These are phyloP conservation scores for Drosophila rufa DNA, from an alignment of 1,140 invertebrate genomes.

Conservation along the genomic window DNA sequence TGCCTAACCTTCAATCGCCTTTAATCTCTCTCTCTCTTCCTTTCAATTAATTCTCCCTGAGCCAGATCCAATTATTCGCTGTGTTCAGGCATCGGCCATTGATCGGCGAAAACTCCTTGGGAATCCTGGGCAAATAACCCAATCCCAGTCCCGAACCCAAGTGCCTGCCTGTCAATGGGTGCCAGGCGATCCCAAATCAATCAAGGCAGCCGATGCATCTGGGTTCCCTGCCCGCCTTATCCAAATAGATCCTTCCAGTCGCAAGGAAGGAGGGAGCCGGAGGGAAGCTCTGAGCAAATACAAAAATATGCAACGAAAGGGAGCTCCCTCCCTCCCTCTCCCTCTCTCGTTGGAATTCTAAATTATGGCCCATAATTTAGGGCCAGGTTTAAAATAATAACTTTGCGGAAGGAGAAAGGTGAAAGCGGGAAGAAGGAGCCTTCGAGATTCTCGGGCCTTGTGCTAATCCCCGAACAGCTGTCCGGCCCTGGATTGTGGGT, in stretches of 20 bases:
- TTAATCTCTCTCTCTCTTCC: neutral
- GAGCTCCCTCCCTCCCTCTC: neutral
- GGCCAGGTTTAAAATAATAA: constrained; percentile 57
- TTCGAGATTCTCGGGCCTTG: constrained; percentile 17
- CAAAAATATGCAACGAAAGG: constrained; percentile 13
- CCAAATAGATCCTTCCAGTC: constrained; percentile 4
- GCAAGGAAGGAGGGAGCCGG: neutral
- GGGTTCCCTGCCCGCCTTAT: constrained; percentile 9
- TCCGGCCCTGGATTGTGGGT: constrained; percentile 46
- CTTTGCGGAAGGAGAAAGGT: constrained; percentile 21
- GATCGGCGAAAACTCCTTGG: constrained; percentile 13
- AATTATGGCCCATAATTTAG: constrained; percentile 64
- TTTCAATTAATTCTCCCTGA: constrained; percentile 9
- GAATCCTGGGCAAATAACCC: constrained; percentile 29
- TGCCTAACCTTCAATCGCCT: neutral
- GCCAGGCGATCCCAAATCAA: constrained; percentile 52
- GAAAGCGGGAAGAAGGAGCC: constrained; percentile 18
- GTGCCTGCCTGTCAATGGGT: constrained; percentile 36
- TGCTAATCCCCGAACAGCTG: constrained; percentile 70
- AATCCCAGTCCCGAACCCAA: constrained; percentile 4
- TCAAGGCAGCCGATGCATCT: constrained; percentile 32
- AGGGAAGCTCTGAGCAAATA: constrained; percentile 35
- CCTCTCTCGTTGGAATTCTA: constrained; percentile 38
- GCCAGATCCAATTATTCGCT: constrained; percentile 39
- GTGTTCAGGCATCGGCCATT: constrained; percentile 26